phyloP scores from a whole-genome alignment of 2,113 vertebrate genomes.

The Elachura formosa region DNA sequence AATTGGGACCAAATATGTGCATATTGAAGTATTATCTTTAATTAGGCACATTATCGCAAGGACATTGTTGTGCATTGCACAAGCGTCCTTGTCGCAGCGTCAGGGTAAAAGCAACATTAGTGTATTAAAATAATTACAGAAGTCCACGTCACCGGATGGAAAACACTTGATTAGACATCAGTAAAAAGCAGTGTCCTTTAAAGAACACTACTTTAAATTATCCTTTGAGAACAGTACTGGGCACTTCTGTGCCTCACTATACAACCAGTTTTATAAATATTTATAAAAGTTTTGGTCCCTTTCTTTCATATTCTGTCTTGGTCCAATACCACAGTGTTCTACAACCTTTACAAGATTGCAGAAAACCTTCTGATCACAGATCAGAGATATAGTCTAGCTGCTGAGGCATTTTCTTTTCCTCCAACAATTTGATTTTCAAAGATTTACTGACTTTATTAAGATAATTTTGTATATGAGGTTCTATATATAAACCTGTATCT shows the following conservation, averaged over 20 bases:
- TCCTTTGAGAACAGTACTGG: neutral
- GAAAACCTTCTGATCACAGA: neutral
- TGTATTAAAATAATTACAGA: neutral
- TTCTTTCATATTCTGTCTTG: neutral
- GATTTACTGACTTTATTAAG: neutral
- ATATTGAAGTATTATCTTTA: neutral
- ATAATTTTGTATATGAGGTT: neutral
- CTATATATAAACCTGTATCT: neutral
- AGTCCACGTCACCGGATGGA: neutral
- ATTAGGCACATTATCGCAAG: neutral
- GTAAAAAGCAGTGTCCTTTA: neutral
- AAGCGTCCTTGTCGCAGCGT: neutral
- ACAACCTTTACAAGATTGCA: neutral
- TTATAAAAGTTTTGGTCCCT: neutral
- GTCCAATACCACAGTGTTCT: neutral
- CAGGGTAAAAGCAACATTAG: neutral
- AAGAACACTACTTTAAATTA: neutral
- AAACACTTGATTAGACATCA: neutral
- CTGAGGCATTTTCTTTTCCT: neutral
- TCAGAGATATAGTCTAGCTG: neutral
- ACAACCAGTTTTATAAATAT: neutral
- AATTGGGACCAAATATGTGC: neutral
- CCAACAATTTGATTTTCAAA: neutral
- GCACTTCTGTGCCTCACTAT: neutral
- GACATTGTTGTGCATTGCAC: no score